Conservation (phyloP, 2,797 vertebrate genomes). For the Crenichthys baileyi region DNA sequence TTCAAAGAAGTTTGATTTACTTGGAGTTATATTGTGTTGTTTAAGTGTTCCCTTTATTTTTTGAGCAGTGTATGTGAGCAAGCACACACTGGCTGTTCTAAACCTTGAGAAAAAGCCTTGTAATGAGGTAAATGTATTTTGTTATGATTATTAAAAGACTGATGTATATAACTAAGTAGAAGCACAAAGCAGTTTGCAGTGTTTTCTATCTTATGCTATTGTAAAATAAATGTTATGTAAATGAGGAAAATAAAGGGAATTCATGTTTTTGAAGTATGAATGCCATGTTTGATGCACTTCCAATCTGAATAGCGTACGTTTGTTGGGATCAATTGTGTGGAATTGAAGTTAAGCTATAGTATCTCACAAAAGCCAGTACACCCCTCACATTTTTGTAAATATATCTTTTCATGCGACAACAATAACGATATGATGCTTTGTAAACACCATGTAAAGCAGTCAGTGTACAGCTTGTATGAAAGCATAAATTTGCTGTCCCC, state of each 20-base stretch:
- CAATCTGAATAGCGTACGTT: not conserved
- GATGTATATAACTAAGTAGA: not conserved
- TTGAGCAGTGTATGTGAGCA: too few species aligned
- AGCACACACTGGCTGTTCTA: not conserved
- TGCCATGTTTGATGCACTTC: not conserved
- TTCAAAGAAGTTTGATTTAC: too few species aligned
- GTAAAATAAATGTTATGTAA: not conserved
- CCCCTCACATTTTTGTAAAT: too few species aligned
- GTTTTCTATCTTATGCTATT: not conserved
- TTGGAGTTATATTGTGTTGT: too few species aligned
- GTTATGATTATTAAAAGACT: not conserved
- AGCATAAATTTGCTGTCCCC: too few species aligned
- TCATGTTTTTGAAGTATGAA: not conserved
- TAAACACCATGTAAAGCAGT: too few species aligned
- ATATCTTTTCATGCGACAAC: too few species aligned
- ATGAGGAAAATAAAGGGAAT: not conserved
- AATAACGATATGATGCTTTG: too few species aligned
- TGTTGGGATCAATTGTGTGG: not conserved
- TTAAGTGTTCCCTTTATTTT: too few species aligned
- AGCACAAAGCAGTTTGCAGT: not conserved
- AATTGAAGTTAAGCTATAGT: not conserved
- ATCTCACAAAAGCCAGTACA: too few species aligned
- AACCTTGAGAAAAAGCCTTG: not conserved
- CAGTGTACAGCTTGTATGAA: too few species aligned
- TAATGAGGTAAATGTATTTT: not conserved